Conservation (phyloP, 30 jellyfish, hydroid and myxozoan species). For the Hydra vulgaris region DNA sequence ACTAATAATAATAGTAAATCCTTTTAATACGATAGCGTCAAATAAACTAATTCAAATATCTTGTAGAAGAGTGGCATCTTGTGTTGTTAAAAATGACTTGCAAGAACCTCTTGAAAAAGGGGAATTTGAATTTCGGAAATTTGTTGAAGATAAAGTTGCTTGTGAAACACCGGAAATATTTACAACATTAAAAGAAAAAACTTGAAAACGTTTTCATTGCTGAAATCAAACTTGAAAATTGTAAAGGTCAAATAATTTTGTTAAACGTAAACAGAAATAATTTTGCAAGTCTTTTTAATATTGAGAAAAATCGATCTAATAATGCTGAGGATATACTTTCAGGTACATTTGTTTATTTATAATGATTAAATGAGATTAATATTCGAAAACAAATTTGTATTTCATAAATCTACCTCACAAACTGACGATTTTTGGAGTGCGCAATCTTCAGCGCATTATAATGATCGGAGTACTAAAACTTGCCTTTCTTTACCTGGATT, state of each 20-base stretch:
- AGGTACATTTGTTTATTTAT: too few species aligned
- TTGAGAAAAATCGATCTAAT: neutral
- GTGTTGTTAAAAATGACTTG: constrained; percentile 15
- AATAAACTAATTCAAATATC: neutral
- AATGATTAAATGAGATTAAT: too few species aligned
- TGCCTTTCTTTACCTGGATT: too few species aligned
- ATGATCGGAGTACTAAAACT: too few species aligned
- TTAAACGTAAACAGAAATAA: neutral
- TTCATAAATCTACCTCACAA: too few species aligned
- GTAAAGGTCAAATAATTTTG: neutral
- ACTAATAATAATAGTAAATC: constrained; percentile 27
- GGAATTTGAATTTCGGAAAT: constrained; percentile 1
- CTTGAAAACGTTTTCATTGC: constrained; percentile 16
- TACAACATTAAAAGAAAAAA: constrained; percentile 21
- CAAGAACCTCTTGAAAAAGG: constrained; percentile 18
- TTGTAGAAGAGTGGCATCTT: constrained; percentile 37
- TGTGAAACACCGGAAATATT: constrained; percentile 29
- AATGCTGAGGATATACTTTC: neutral
- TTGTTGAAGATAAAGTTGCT: constrained; percentile 19
- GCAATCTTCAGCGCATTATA: too few species aligned
- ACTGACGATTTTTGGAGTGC: too few species aligned
- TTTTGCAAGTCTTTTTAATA: neutral
- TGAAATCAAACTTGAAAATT: neutral
- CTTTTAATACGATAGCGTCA: constrained; percentile 3
- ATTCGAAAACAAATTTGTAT: too few species aligned